phyloP scores from a whole-genome alignment of 2,113 vertebrate genomes.

The Puma concolor region DNA sequence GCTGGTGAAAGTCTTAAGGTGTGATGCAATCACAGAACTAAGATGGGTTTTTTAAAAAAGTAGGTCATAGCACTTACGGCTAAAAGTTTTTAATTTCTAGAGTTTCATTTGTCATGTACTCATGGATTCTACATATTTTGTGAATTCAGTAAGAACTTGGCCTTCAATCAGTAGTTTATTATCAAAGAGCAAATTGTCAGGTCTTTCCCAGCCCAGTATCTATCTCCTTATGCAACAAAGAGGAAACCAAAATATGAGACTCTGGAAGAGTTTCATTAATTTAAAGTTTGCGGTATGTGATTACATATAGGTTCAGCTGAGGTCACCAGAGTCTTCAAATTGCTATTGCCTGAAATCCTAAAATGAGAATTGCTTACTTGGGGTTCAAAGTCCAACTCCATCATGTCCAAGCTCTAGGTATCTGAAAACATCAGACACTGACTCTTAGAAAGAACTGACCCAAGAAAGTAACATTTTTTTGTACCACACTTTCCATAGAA shows the following conservation, averaged over 20 bases:
- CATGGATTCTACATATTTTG: background rate
- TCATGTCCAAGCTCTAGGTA: background rate
- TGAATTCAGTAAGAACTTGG: background rate
- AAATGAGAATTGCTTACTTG: background rate
- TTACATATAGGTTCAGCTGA: background rate
- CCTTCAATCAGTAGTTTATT: constrained; percentile 19
- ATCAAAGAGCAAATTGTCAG: constrained; percentile 23
- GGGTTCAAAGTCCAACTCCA: background rate
- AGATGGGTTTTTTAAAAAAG: background rate
- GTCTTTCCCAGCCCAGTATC: background rate
- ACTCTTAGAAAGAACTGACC: constrained; percentile 2
- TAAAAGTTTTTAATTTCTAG: constrained; percentile 3
- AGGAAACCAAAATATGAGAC: background rate
- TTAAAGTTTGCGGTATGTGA: background rate
- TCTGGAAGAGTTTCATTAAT: background rate
- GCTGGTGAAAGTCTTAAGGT: constrained; percentile 57
- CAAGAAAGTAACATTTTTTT: constrained; percentile 25
- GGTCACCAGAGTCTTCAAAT: background rate
- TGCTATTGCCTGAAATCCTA: constrained; percentile 27
- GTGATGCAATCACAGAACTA: background rate
- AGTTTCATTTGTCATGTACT: background rate
- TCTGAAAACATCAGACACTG: constrained; percentile 45
- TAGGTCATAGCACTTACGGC: constrained; percentile 3
- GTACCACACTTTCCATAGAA: background rate
- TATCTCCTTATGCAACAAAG: background rate